Evolutionary conservation across 2,888 invertebrate species (phyloP).

Genomic region (Standfussiana lucernea): DNA sequence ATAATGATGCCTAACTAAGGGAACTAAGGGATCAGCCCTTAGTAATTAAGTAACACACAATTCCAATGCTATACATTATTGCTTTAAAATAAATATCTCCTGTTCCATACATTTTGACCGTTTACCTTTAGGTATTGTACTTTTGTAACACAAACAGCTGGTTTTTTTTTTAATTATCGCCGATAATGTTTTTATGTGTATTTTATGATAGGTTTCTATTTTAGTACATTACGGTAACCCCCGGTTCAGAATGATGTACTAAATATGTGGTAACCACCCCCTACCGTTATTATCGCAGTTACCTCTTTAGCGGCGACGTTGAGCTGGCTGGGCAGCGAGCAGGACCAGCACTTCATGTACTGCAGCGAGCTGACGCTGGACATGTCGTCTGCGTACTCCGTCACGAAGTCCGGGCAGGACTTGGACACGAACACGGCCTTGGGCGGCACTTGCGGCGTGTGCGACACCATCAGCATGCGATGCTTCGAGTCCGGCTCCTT

Average conservation of each 20-base stretch:
- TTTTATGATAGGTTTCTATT: too few species aligned
- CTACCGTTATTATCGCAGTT: neutral
- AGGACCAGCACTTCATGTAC: slow-evolving; percentile 62
- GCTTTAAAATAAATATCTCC: too few species aligned
- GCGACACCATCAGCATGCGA: slow-evolving; percentile 96
- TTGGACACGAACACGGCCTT: slow-evolving; percentile 92
- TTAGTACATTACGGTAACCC: too few species aligned
- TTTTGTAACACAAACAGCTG: too few species aligned
- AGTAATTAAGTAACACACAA: neutral
- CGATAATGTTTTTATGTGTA: too few species aligned
- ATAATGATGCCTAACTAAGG: neutral
- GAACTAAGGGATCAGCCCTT: too few species aligned
- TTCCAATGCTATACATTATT: too few species aligned
- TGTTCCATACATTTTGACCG: too few species aligned
- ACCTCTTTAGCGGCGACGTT: slow-evolving; percentile 75
- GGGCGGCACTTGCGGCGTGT: slow-evolving; percentile 85
- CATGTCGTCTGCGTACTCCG: slow-evolving; percentile 69
- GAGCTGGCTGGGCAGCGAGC: slow-evolving; percentile 80
- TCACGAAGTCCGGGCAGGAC: slow-evolving; percentile 94
- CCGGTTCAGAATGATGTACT: too few species aligned
- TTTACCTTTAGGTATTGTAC: too few species aligned
- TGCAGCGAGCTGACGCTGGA: slow-evolving; percentile 62
- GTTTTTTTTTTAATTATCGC: too few species aligned
- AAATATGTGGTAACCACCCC: too few species aligned
- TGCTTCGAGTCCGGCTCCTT: slow-evolving; percentile 95